Percentiles rank a stretch among this genome's conserved stretches.
Conservation (phyloP, 2,797 vertebrate species). For the Leptodactylus fallax region DNA sequence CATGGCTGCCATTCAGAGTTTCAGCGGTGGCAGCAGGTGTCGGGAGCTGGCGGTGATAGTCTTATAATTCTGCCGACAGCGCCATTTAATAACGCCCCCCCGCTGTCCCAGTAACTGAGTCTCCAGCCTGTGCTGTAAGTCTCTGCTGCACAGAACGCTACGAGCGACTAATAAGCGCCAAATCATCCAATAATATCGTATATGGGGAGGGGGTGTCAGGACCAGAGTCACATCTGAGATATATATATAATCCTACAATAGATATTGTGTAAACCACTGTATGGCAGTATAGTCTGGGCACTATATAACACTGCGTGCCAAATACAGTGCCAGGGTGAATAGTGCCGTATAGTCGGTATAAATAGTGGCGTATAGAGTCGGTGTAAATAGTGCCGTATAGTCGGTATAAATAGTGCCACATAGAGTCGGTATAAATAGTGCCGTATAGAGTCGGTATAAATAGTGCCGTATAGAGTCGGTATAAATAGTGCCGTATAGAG, state of each 20-base stretch:
- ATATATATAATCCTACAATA: no score
- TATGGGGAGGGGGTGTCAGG: no score
- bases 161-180: not conserved
- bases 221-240: not conserved
- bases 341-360: not conserved
- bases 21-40: constrained; percentile 10
- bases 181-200: not conserved
- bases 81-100: not conserved
- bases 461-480: no score
- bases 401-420: no score
- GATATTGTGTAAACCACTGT: no score
- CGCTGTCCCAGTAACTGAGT: constrained; percentile 25
- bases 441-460: no score
- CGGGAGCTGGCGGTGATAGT: not conserved
- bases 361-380: not conserved
- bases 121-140: no score
- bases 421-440: no score
- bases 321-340: not conserved
- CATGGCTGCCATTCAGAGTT: not conserved
- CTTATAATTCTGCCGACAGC: constrained; percentile 27
- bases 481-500: no score
- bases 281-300: not conserved
- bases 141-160: not conserved
- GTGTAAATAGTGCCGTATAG: not conserved
- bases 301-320: no score